Evolutionary conservation across 1,140 invertebrate species (phyloP).

Genomic region (Lanistes nyassanus): DNA sequence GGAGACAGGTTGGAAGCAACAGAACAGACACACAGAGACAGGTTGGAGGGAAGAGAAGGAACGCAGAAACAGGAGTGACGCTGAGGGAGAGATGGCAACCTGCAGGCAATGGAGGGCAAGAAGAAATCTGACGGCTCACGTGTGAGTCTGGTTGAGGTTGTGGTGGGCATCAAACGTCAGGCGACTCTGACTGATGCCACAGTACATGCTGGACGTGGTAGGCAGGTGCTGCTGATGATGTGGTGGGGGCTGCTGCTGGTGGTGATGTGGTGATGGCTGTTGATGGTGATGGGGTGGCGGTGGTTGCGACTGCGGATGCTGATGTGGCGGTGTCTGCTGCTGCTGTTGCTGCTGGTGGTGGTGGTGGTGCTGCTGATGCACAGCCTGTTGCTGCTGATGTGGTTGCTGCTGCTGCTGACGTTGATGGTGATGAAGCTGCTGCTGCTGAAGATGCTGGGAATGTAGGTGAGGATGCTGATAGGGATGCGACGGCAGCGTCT

Average conservation of each 20-base stretch:
- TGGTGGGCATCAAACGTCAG: conserved; percentile 8
- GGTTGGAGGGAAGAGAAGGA: too few species aligned
- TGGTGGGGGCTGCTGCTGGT: not conserved
- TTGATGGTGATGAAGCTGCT: not conserved
- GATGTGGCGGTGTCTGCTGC: conserved; percentile 1
- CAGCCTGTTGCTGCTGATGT: not conserved
- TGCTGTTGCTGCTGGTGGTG: conserved; percentile 4
- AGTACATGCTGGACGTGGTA: conserved; percentile 4
- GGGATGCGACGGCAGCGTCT: not conserved
- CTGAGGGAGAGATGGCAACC: too few species aligned
- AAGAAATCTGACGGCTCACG: conserved; percentile 3
- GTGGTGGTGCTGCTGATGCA: not conserved
- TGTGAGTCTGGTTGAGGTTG: conserved; percentile 2
- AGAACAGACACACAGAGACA: too few species aligned
- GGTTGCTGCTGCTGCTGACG: not conserved
- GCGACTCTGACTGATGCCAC: not conserved
- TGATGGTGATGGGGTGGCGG: conserved; percentile 3
- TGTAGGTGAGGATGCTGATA: not conserved
- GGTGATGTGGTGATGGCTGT: not conserved
- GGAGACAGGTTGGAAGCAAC: too few species aligned
- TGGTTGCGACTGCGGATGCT: conserved; percentile 3
- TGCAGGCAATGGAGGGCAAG: too few species aligned
- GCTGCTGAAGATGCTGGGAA: not conserved
- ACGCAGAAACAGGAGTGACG: too few species aligned
- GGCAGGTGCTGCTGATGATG: conserved; percentile 10